Evolutionary conservation across 2,113 vertebrate genomes (phyloP), one percentile per base, ranked within the genome.

Genomic region (Clarias macrocephalus): DNA sequence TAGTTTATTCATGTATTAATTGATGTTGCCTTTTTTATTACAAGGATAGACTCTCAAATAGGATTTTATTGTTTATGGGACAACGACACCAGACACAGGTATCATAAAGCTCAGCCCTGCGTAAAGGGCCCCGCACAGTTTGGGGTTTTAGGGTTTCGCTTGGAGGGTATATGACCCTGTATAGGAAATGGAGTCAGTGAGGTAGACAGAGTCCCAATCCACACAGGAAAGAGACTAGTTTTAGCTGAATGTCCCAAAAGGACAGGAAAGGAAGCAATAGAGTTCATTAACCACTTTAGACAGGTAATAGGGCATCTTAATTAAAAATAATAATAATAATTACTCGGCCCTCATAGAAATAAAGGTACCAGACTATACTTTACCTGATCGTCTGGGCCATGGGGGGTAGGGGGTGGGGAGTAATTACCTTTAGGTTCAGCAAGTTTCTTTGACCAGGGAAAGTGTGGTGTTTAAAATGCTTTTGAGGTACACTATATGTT

Each of bases 141-240:
- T 93, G 91, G 92, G 92, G 93, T 93, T 91, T 91, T 80, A 87
- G 86, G 60, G 80, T 90, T 80, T 88, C 82, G 70, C 80, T 86
- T 90, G 87, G 66, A 92, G 91, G 93, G 68, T 84, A 92, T 88
- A 90, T 91, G 92, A 88, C 91, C 83, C 72, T 83, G 89, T 88
- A 82, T 92, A 93, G 95, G 95, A 96, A 96, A 96, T 95, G 93
- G 92, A 95, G 93, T 95, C 91, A 94, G 93, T 94, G 93, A 93
- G 94, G 70, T 94, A 94, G 93, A 92, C 73, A 91, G 89, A 93
- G 93, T 93, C 93, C 18, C 68, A 59, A 95, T 87, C 89, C 81
- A 91, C 88, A 93, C 94, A 95, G 94, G 93, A 94, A 92, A 91
- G 91, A 91, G 87, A 88, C 83, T 85, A 42, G 84, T 83, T 91